Percentiles rank a stretch among this genome's conserved stretches.
Conservation (phyloP, 2,113 vertebrate genomes). For the Eretmochelys imbricata region DNA sequence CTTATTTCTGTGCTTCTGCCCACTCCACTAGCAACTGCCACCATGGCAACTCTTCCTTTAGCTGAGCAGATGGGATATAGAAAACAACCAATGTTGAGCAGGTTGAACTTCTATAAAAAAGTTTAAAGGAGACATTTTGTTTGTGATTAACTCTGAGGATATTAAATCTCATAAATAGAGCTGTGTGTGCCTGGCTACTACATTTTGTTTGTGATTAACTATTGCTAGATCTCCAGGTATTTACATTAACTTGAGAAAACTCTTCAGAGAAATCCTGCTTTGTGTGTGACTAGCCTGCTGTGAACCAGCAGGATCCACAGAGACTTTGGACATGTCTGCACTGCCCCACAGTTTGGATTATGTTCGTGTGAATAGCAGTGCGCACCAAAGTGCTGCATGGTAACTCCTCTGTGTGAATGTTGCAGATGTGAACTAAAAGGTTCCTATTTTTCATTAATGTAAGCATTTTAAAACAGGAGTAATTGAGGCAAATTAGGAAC, state of each 20-base stretch:
- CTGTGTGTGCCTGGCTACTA: background rate
- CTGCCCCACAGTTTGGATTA: background rate
- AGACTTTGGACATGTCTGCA: background rate
- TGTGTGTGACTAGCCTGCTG: background rate
- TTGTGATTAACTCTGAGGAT: background rate
- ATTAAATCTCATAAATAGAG: background rate
- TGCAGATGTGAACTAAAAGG: background rate
- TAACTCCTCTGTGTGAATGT: background rate
- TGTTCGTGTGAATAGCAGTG: background rate
- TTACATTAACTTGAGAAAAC: background rate
- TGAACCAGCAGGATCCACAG: constrained; percentile 1
- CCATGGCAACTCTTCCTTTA: constrained; percentile 64
- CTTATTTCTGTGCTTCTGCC: constrained; percentile 51
- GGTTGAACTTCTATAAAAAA: background rate
- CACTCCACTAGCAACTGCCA: constrained; percentile 31
- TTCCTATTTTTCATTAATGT: background rate
- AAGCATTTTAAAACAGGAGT: background rate
- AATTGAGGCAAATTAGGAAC: background rate
- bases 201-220: background rate
- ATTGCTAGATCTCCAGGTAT: background rate
- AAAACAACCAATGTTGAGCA: background rate
- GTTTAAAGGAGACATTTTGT: background rate
- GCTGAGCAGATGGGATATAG: constrained; percentile 63
- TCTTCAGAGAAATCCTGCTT: constrained; percentile 46
- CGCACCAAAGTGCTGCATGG: background rate